Base-by-base conservation (phyloP, 2,113 vertebrate genomes). In the human (Homo sapiens) region DNA sequence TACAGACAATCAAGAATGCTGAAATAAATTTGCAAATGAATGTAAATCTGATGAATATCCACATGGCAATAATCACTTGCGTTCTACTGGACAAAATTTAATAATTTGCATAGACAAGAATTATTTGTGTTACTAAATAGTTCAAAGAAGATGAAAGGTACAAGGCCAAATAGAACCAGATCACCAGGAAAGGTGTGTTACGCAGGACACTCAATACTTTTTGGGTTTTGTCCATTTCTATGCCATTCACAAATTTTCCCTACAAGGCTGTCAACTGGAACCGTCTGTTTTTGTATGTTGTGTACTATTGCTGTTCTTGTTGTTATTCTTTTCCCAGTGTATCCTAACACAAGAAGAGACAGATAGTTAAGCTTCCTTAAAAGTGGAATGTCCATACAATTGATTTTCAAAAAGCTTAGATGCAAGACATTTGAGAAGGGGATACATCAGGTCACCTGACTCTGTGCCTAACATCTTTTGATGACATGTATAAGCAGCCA, bases 381-480 rank as follows among this genome's bases (percentile, higher is more conserved):
- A 98, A 81, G 87, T 66, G 16, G 48, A 55, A 52, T 92, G 70
- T 97, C 6, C 1, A 96, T 80, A 94, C 61, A 93, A 61, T 79
- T 95, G n/a, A 78, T 96, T 94, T 96, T 79, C 94, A 89, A 95
- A 97, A 73, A 38, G 8, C 57, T 75, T 73, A 83, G 40, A 25
- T 96, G 57, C 38, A 82, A 78, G 25, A 12, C 12, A 35, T 89
- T 84, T 96, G 57, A 66, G 40, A 88, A 87, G 59, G 16, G 2
- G 38, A 83, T 7, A 1, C 27, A 8, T 72, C 68, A 0, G 1
- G 85, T 85, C 73, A 43, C 12, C 83, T 87, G 59, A 76, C 25
- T 97, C 68, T 59, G 8, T 32, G 68, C 55, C 61, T 87, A 70
- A 83, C 6, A n/a, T 86, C 50, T 30, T 48, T 94, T 32, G 32